phyloP scores from a whole-genome alignment of 2,888 invertebrate genomes.

The Hydroisotoma schaefferi region DNA sequence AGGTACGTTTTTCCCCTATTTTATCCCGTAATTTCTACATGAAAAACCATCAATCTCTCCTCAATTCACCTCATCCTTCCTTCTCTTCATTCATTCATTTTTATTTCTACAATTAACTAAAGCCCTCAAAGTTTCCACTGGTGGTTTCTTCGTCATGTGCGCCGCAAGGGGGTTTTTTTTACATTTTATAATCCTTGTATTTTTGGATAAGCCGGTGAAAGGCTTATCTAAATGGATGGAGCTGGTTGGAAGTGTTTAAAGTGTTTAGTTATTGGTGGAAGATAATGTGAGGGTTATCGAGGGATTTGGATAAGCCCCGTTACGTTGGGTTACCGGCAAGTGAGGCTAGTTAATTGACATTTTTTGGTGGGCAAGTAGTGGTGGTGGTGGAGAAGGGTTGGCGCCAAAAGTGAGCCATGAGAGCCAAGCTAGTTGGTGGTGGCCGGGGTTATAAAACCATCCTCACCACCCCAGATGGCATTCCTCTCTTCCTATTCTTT shows the following conservation, averaged over 20 bases:
- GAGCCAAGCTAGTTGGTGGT: no score
- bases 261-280: background rate
- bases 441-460: background rate
- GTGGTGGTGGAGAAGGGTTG: background rate
- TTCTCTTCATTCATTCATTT: background rate
- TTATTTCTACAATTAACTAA: background rate
- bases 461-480: background rate
- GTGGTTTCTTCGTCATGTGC: conserved; percentile 3
- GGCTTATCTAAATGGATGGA: no score
- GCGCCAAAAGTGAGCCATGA: background rate
- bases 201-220: no score
- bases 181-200: no score
- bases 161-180: background rate
- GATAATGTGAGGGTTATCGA: background rate
- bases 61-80: background rate
- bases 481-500: background rate
- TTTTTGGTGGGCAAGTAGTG: background rate
- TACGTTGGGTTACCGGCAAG: no score
- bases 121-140: background rate
- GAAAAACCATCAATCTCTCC: background rate
- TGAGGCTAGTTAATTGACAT: background rate
- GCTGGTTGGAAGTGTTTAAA: no score
- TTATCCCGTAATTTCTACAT: background rate
- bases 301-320: background rate
- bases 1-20: conserved; percentile 62